These are phyloP conservation scores for Pica pica DNA, from an alignment of 2,113 vertebrate species.

Conservation along the genomic window DNA sequence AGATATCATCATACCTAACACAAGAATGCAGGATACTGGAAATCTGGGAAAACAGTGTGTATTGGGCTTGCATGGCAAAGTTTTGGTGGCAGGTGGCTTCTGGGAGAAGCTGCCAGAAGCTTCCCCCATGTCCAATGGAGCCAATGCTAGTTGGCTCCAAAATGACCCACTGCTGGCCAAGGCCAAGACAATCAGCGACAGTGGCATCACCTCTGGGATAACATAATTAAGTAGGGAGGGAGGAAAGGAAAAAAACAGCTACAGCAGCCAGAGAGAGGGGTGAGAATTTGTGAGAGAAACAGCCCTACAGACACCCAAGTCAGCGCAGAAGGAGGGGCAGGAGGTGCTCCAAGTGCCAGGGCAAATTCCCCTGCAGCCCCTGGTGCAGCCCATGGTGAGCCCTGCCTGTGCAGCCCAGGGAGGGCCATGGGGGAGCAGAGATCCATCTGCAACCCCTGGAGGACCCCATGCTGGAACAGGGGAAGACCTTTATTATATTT, in stretches of 20 bases:
- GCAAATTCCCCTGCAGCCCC: background rate
- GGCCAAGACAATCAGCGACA: background rate
- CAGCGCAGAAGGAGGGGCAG: background rate
- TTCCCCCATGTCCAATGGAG: background rate
- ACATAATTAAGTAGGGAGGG: rapidly evolving
- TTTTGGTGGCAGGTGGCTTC: background rate
- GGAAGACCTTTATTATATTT: background rate
- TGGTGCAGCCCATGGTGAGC: background rate
- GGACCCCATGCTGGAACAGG: background rate
- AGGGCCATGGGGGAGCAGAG: background rate
- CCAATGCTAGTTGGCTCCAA: background rate
- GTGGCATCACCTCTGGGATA: background rate
- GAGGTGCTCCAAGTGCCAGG: background rate
- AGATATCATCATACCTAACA: background rate
- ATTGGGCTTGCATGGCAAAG: background rate
- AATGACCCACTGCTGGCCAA: background rate
- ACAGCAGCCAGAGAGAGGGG: background rate
- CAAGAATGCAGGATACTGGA: background rate
- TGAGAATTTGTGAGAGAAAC: background rate
- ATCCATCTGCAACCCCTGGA: background rate
- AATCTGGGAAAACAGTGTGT: background rate
- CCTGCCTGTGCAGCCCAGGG: background rate
- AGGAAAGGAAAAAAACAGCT: background rate
- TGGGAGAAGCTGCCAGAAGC: background rate
- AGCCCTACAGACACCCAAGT: background rate